Evolutionary conservation across 2,888 invertebrate species (phyloP), one percentile per base, ranked within the genome.

Genomic region (Troilus luridus): DNA sequence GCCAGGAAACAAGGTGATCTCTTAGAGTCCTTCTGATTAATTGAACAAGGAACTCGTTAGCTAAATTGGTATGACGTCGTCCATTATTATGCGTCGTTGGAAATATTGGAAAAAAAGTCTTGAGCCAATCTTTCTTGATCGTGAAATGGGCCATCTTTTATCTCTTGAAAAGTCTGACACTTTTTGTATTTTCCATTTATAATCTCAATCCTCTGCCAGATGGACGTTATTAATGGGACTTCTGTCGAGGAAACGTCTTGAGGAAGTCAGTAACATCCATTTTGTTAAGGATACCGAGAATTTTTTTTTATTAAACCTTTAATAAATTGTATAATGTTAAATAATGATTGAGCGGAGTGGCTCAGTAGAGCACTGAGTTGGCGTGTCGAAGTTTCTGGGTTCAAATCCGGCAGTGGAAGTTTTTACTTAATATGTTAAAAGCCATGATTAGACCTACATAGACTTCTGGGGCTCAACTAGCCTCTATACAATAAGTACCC

Each of bases 171-270:
- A 77, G 27, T 77, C 72, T 77, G 72, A 77, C 72, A 77, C 17
- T 72, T 77, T 77, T 41, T 27, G 72, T 77, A 77, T 77, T 77
- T 77, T 77, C 72, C 72, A 77, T 77, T 77, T 77, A 77, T 77
- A 77, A 77, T 77, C 72, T 77, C 27, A 77, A 77, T 77, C 72
- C 72, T 77, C 72, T 19, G 27, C 7, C 72, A 41, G 72, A 77
- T 77, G 41, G 72, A 77, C 72, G 72, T 77, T 77, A 77, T 77
- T 77, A 77, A 77, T 77, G 72, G 72, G 0, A 41, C 11, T 41
- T 19, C 27, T 77, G 72, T 41, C 72, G 41, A 41, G 9, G 72
- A 17, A 12, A 5, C 72, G 14, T 2, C 41, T 77, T 77, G 72
- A 77, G 41, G 72, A 77, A 77, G 72, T 77, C 72, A 77, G 2